A percentile compares a stretch with the other conserved stretches of the same genome.
These are phyloP conservation scores for Plebejus anna DNA, from an alignment of 2,888 invertebrate species.

Conservation along the genomic window DNA sequence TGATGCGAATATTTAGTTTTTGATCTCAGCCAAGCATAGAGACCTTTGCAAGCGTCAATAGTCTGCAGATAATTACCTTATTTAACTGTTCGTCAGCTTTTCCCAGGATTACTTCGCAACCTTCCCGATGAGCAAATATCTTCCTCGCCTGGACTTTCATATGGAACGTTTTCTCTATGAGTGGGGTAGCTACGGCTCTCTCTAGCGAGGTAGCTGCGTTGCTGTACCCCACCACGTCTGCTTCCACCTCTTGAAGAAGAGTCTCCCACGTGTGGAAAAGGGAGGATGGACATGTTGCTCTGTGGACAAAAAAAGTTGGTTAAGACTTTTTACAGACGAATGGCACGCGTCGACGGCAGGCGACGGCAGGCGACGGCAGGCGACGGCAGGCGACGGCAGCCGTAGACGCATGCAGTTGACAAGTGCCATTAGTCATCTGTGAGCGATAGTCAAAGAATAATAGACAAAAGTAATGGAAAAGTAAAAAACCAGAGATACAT, in stretches of 20 bases:
- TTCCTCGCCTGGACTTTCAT: constrained; percentile 95
- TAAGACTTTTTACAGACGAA: too few species aligned
- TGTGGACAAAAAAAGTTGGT: constrained; percentile 50
- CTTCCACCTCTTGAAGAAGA: constrained; percentile 93
- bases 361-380: too few species aligned
- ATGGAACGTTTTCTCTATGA: constrained; percentile 92
- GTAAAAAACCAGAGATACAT: too few species aligned
- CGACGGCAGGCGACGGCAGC: too few species aligned
- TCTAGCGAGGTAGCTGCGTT: constrained; percentile 91
- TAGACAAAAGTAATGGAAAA: too few species aligned
- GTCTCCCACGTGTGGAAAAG: constrained; percentile 95
- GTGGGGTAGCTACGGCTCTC: constrained; percentile 88
- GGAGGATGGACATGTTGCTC: constrained; percentile 87
- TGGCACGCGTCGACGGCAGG: too few species aligned
- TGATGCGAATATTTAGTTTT: too few species aligned
- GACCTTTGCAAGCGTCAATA: too few species aligned
- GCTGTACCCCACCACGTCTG: constrained; percentile 91
- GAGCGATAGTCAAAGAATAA: too few species aligned
- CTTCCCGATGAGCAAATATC: constrained; percentile 93
- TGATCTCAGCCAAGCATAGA: too few species aligned
- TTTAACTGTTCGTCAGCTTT: constrained; percentile 84
- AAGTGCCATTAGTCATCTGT: too few species aligned
- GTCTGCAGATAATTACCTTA: constrained; percentile 51
- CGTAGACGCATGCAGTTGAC: too few species aligned
- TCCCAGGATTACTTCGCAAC: constrained; percentile 91